Percentiles rank a stretch among this genome's conserved stretches.
phyloP scores from a whole-genome alignment of 1,140 invertebrate genomes.

The Matsumurasca onukii region DNA sequence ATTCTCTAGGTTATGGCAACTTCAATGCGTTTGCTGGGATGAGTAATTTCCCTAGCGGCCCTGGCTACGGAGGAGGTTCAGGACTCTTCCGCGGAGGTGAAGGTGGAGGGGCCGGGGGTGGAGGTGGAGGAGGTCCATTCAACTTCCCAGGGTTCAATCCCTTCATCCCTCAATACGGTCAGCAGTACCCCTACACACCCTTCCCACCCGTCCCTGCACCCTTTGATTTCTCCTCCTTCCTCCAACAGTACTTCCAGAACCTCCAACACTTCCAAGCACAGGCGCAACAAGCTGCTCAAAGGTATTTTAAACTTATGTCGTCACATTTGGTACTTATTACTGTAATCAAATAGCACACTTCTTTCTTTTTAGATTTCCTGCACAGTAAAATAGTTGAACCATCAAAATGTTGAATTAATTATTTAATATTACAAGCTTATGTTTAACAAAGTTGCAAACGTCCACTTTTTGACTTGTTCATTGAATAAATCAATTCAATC shows the following conservation, averaged over 20 bases:
- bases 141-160: not conserved
- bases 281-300: not conserved
- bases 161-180: constrained; percentile 12
- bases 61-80: not conserved
- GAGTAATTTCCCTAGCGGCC: not conserved
- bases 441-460: too few species aligned
- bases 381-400: too few species aligned
- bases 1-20: constrained; percentile 22
- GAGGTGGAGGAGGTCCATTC: not conserved
- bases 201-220: constrained; percentile 2
- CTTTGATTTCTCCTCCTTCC: constrained; percentile 13
- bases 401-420: too few species aligned
- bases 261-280: constrained; percentile 16
- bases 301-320: too few species aligned
- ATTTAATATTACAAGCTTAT: too few species aligned
- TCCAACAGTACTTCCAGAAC: constrained; percentile 9
- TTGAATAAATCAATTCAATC: too few species aligned
- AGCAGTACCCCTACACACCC: constrained; percentile 4
- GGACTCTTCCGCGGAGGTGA: not conserved
- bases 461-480: too few species aligned
- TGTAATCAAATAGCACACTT: too few species aligned
- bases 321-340: too few species aligned
- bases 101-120: constrained; percentile 3
- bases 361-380: too few species aligned
- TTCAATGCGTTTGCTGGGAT: constrained; percentile 23